Evolutionary conservation across 2,888 invertebrate species (phyloP).

Genomic region (Lepidonotus clava): DNA sequence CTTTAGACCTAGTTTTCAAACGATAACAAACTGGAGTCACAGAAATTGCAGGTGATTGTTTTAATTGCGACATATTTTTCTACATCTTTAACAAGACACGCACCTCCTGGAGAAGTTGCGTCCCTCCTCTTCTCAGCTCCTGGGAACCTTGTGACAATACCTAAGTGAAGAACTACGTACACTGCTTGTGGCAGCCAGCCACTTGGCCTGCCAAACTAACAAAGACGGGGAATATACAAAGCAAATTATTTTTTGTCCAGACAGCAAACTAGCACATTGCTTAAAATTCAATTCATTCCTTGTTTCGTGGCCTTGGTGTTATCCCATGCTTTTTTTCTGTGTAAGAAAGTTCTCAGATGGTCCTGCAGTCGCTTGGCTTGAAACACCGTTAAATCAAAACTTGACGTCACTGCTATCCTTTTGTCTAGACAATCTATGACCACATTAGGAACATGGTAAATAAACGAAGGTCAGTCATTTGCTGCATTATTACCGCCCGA

Average conservation of each 20-base stretch:
- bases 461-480: neutral
- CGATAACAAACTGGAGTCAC: neutral
- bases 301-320: neutral
- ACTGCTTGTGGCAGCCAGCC: neutral
- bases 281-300: neutral
- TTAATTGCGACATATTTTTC: neutral
- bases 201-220: neutral
- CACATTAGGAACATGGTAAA: neutral
- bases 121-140: constrained; percentile 22
- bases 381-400: too few species aligned
- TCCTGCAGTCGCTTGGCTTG: too few species aligned
- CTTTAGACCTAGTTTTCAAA: neutral
- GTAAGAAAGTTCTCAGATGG: neutral
- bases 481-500: neutral
- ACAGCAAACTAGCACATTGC: neutral
- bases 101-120: too few species aligned
- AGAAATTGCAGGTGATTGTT: neutral
- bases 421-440: neutral
- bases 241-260: neutral
- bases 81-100: neutral
- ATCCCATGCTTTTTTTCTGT: neutral
- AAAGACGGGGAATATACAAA: neutral
- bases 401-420: too few species aligned
- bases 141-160: neutral
- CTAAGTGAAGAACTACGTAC: neutral